These are phyloP conservation scores for Exephanes ischioxanthus DNA, from an alignment of 2,888 invertebrate species.

Conservation along the genomic window DNA sequence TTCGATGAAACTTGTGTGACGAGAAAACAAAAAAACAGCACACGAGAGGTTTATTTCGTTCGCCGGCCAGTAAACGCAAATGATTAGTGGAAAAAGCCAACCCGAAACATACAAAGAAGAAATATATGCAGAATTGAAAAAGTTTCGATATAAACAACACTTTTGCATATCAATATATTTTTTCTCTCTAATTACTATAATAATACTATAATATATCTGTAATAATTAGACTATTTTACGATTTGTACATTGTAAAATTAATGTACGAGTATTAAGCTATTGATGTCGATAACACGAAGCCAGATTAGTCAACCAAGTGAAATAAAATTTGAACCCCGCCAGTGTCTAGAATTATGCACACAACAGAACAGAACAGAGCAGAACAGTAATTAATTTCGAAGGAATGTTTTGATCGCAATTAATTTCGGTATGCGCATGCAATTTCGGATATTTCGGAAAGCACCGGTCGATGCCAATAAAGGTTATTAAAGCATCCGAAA, in stretches of 20 bases:
- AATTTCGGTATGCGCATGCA: neutral
- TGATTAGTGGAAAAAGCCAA: conserved; percentile 3
- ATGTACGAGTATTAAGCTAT: neutral
- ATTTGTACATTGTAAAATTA: neutral
- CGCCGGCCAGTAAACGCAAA: neutral
- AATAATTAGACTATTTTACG: neutral
- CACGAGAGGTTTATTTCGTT: neutral
- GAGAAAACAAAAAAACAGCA: conserved; percentile 10
- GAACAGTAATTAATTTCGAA: neutral
- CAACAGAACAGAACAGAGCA: too few species aligned
- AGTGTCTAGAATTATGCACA: neutral
- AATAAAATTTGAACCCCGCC: neutral
- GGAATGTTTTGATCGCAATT: neutral
- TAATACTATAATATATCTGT: neutral
- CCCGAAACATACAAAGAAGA: neutral
- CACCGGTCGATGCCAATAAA: neutral
- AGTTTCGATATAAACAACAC: neutral
- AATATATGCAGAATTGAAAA: neutral
- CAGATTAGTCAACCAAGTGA: neutral
- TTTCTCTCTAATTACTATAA: neutral
- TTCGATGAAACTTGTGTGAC: conserved; percentile 3
- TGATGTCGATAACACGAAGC: neutral
- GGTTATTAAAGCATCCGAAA: neutral
- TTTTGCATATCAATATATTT: neutral
- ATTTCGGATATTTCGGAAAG: neutral